These are phyloP conservation scores for Cremastinae sp. DNA, from an alignment of 2,888 invertebrate species.

Conservation along the genomic window DNA sequence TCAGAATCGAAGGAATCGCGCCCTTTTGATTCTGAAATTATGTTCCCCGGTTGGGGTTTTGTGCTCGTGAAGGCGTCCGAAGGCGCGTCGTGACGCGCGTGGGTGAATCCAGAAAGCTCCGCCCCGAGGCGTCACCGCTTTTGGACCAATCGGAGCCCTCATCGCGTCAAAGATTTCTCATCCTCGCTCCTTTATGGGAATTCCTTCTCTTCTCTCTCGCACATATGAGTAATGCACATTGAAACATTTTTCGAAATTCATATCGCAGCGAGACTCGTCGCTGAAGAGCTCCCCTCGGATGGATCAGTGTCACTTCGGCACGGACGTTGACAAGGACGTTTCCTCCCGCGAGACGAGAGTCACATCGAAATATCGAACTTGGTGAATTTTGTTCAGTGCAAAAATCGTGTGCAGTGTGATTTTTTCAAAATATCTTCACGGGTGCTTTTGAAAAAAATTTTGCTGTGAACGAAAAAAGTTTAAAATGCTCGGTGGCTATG, in stretches of 20 bases:
- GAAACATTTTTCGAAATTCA: conserved; percentile 15
- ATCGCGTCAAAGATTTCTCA: conserved; percentile 41
- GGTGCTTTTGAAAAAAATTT: background rate
- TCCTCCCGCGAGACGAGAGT: conserved; percentile 30
- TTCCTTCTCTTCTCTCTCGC: background rate
- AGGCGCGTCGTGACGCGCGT: conserved; percentile 53
- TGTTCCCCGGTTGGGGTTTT: too few species aligned
- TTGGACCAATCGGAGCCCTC: conserved; percentile 45
- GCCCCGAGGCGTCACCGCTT: conserved; percentile 61
- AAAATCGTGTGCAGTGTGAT: too few species aligned
- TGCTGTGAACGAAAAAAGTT: background rate
- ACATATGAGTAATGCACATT: background rate
- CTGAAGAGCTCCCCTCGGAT: conserved; percentile 47
- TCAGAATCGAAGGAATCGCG: too few species aligned
- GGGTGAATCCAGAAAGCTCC: conserved; percentile 60
- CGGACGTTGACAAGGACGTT: conserved; percentile 65
- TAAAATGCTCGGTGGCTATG: conserved; percentile 76
- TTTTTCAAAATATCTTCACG: background rate
- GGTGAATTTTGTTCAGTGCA: background rate
- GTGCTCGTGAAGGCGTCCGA: conserved; percentile 1
- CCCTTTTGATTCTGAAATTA: too few species aligned
- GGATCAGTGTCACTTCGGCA: conserved; percentile 70
- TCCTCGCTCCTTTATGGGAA: conserved; percentile 26
- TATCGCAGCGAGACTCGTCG: conserved; percentile 18
- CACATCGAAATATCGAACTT: too few species aligned